Conservation (phyloP, 1,140 invertebrate species). For the Nasonia giraulti region DNA sequence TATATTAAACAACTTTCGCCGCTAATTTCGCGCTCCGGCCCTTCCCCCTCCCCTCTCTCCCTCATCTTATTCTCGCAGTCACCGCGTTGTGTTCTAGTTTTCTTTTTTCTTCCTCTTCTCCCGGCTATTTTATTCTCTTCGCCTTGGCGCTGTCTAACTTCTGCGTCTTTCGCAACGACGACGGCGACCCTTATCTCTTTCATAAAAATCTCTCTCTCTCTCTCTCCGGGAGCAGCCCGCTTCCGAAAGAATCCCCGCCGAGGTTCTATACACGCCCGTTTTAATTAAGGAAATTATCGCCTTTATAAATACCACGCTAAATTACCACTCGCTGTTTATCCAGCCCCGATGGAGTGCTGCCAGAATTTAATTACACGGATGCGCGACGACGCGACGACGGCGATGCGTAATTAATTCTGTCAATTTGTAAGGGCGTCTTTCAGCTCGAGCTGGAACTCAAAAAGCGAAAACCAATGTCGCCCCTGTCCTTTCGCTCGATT, state of each 20-base stretch:
- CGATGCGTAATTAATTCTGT: conserved; percentile 24
- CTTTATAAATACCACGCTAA: conserved; percentile 17
- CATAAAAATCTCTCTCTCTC: conserved; percentile 21
- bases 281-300: conserved; percentile 49
- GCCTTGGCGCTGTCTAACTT: conserved; percentile 1
- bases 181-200: conserved; percentile 28
- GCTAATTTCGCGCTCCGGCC: conserved; percentile 59
- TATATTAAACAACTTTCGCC: conserved; percentile 65
- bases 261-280: neutral
- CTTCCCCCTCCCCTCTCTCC: conserved; percentile 23
- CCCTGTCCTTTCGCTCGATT: too few species aligned
- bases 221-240: neutral
- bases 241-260: neutral
- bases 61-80: conserved; percentile 18
- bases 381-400: neutral
- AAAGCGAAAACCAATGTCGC: too few species aligned
- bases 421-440: neutral
- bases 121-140: conserved; percentile 31
- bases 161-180: neutral
- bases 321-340: conserved; percentile 23
- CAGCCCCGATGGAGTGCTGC: conserved; percentile 9
- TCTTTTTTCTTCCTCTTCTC: conserved; percentile 36
- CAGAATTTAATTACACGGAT: conserved; percentile 3
- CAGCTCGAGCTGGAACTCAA: too few species aligned
- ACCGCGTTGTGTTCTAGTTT: neutral